Percentiles rank a stretch among this genome's conserved stretches.
phyloP scores from a whole-genome alignment of 2,113 vertebrate species.

The Antennarius striatus region DNA sequence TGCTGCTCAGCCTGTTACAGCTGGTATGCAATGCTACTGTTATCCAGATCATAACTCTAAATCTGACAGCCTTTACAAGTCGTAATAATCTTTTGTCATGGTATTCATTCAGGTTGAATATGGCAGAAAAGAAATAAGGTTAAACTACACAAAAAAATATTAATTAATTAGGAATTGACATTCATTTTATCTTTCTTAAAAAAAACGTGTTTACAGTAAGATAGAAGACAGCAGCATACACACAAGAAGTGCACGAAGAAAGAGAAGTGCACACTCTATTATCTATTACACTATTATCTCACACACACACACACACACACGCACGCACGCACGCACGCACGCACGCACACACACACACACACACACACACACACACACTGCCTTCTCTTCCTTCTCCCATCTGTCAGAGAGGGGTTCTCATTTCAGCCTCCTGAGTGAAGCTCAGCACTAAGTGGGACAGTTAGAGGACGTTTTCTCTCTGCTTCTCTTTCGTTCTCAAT shows the following conservation, averaged over 20 bases:
- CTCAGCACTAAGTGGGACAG: slow-evolving; percentile 70
- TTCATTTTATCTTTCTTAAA: too few relatives aligned
- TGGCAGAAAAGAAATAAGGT: not conserved
- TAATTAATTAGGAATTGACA: too few relatives aligned
- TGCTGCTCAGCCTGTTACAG: slow-evolving; percentile 5
- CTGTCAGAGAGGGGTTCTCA: slow-evolving; percentile 55
- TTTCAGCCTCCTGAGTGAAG: slow-evolving; percentile 68
- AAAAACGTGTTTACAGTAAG: not conserved
- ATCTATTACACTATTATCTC: slow-evolving; percentile 31
- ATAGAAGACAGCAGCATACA: slow-evolving; percentile 11
- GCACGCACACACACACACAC: too few relatives aligned
- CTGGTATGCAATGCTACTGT: too few relatives aligned
- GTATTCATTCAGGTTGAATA: not conserved
- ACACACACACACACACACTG: slow-evolving; percentile 5
- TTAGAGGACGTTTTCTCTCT: slow-evolving; percentile 63
- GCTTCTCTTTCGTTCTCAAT: slow-evolving; percentile 10
- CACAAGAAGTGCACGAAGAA: slow-evolving; percentile 8
- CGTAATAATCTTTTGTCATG: not conserved
- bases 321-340: too few relatives aligned
- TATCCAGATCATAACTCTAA: not conserved
- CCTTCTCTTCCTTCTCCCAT: slow-evolving; percentile 12
- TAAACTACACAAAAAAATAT: not conserved
- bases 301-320: not conserved
- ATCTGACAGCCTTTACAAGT: not conserved
- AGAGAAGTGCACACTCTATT: slow-evolving; percentile 12